Percentiles rank a stretch among this genome's conserved stretches.
phyloP scores from a whole-genome alignment of 1,140 invertebrate species.

The Latrodectus geometricus region DNA sequence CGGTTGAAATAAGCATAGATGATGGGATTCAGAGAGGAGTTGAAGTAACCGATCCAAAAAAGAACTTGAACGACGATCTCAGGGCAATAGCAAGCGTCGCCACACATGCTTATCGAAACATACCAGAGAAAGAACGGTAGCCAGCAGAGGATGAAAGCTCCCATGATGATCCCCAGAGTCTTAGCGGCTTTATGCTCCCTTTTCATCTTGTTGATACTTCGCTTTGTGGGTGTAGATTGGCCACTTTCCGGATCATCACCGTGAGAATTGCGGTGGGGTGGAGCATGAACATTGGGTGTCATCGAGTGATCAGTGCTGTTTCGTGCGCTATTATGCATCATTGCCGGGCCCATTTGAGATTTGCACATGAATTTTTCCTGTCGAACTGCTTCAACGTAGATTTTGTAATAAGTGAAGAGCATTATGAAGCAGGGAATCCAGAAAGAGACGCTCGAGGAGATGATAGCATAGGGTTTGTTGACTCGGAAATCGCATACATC shows the following conservation, averaged over 20 bases:
- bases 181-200: conserved; percentile 96
- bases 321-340: conserved; percentile 47
- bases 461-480: conserved; percentile 88
- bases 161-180: conserved; percentile 95
- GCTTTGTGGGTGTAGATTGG: conserved; percentile 84
- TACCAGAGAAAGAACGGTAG: conserved; percentile 97
- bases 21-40: conserved; percentile 95
- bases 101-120: conserved; percentile 84
- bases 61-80: conserved; percentile 87
- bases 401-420: conserved; percentile 91
- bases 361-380: conserved; percentile 90
- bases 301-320: conserved; percentile 60
- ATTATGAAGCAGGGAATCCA: conserved; percentile 97
- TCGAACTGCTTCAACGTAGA: conserved; percentile 91
- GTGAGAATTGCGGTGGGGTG: conserved; percentile 65
- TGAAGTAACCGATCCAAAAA: conserved; percentile 99
- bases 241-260: conserved; percentile 66
- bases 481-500: conserved; percentile 88
- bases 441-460: conserved; percentile 94
- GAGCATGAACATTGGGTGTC: conserved; percentile 61
- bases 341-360: conserved; percentile 67
- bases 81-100: conserved; percentile 75
- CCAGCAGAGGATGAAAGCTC: conserved; percentile 95
- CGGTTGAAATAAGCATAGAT: conserved; percentile 99
- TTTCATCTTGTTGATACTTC: conserved; percentile 88